These are phyloP conservation scores for Neoseiulus cucumeris DNA, from an alignment of 1,140 invertebrate genomes.

Conservation along the genomic window DNA sequence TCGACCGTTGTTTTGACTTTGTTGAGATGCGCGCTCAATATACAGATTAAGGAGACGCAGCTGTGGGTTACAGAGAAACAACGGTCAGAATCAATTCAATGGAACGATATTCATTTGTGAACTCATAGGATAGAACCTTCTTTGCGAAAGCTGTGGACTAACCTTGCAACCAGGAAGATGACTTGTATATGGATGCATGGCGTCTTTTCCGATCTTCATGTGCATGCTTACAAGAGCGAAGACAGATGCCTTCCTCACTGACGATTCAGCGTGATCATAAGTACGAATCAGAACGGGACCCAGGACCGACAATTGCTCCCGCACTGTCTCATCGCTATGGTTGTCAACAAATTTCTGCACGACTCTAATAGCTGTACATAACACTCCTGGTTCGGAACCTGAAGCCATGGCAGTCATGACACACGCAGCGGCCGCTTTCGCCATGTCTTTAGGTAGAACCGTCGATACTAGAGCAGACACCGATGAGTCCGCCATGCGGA, in stretches of 20 bases:
- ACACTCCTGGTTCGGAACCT: not conserved
- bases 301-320: not conserved
- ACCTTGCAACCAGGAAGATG: slow-evolving; percentile 61
- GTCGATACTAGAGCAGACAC: not conserved
- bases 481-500: not conserved
- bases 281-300: slow-evolving; percentile 27
- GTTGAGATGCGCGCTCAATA: not conserved
- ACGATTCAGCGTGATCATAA: slow-evolving; percentile 64
- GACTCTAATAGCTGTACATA: not conserved
- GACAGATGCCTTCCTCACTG: slow-evolving; percentile 75
- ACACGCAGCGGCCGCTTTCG: not conserved
- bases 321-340: not conserved
- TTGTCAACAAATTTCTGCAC: not conserved
- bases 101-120: not conserved
- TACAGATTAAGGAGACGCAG: not conserved
- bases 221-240: slow-evolving; percentile 88
- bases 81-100: not conserved
- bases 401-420: not conserved
- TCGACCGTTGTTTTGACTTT: not conserved
- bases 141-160: slow-evolving; percentile 12
- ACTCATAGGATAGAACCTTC: not conserved
- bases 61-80: not conserved
- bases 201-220: slow-evolving; percentile 56
- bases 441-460: not conserved
- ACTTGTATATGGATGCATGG: slow-evolving; percentile 51